phyloP scores from a whole-genome alignment of 2,888 invertebrate species.

The Parnassius apollo region DNA sequence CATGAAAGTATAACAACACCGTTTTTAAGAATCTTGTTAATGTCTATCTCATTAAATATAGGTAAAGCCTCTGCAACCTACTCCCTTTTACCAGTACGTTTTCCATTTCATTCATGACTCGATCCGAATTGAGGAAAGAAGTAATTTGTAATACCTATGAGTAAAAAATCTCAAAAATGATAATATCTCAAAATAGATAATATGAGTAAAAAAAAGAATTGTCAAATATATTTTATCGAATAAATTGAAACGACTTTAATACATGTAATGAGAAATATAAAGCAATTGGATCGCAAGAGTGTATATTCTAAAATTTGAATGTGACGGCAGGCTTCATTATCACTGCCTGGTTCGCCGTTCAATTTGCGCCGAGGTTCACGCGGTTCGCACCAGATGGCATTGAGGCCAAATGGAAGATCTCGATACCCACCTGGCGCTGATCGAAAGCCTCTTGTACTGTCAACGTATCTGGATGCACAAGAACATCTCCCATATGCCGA shows the following conservation, averaged over 20 bases:
- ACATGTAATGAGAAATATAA: constrained; percentile 8
- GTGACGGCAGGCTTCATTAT: constrained; percentile 92
- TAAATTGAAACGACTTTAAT: constrained; percentile 1
- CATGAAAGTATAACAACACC: constrained; percentile 69
- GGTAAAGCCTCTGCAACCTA: constrained; percentile 72
- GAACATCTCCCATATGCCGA: constrained; percentile 98
- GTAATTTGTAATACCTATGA: constrained; percentile 28
- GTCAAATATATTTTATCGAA: background rate
- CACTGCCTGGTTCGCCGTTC: constrained; percentile 98
- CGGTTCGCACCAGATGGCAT: constrained; percentile 95
- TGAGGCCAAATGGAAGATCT: constrained; percentile 89
- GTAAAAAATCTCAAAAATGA: too few species aligned
- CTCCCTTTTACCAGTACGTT: constrained; percentile 40
- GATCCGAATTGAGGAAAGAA: constrained; percentile 76
- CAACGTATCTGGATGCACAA: constrained; percentile 96
- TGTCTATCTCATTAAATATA: constrained; percentile 42
- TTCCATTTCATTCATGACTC: constrained; percentile 43
- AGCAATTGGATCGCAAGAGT: constrained; percentile 8
- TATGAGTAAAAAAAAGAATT: constrained; percentile 3
- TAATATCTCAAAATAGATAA: too few species aligned
- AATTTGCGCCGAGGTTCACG: constrained; percentile 94
- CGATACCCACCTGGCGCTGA: constrained; percentile 92
- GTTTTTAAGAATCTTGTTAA: constrained; percentile 42
- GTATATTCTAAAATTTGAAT: constrained; percentile 38
- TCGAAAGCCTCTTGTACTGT: constrained; percentile 95